These are phyloP conservation scores for Pyrgus malvae DNA, from an alignment of 2,888 invertebrate species.

Conservation along the genomic window DNA sequence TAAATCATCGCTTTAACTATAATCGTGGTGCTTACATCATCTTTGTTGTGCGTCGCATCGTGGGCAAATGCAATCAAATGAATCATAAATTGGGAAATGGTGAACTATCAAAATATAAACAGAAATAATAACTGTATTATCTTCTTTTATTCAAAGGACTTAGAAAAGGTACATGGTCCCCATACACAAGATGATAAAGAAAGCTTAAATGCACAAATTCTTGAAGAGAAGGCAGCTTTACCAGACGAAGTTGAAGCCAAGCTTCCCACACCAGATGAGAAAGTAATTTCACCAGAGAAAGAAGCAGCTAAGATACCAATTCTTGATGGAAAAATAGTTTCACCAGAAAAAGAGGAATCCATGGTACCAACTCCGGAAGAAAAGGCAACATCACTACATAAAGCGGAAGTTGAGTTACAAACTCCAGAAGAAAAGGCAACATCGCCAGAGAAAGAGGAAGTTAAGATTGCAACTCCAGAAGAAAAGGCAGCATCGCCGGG, in stretches of 20 bases:
- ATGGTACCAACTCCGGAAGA: conserved; percentile 15
- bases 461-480: not conserved
- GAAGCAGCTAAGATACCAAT: not conserved
- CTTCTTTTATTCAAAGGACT: not conserved
- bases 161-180: no score
- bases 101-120: not conserved
- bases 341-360: not conserved
- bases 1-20: not conserved
- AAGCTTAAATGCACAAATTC: not conserved
- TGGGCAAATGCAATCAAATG: not conserved
- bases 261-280: conserved; percentile 7
- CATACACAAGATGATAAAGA: no score
- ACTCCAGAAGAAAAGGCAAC: not conserved
- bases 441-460: not conserved
- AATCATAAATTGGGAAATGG: not conserved
- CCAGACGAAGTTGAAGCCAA: not conserved
- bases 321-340: no score
- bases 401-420: no score
- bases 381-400: conserved; percentile 1
- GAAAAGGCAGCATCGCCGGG: not conserved
- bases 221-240: not conserved
- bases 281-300: not conserved
- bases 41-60: not conserved
- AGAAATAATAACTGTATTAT: not conserved
- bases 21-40: not conserved